Evolutionary conservation across 2,888 invertebrate genomes (phyloP), one percentile per base, ranked within the genome.

Genomic region (Drosophila mimetica): DNA sequence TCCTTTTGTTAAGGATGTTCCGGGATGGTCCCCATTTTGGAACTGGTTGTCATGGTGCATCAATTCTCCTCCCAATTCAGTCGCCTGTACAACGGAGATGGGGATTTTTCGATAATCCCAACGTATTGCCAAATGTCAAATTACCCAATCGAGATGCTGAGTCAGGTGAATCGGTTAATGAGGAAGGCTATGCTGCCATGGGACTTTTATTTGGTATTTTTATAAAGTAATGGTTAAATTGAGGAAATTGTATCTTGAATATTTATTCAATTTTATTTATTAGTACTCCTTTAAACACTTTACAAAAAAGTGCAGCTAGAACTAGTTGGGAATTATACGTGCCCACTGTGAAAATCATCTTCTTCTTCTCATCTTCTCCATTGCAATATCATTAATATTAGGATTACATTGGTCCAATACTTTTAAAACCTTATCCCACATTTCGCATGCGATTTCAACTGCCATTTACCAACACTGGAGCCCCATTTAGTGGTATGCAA

Each of bases 31-130:
- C 14, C 25, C 28, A 46, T 28, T 46, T 44, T 28, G 14, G 46
- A 2, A 28, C 1, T 16, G 28, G 46, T 46, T 28, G 28, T 16
- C 46, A 46, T 46, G 46, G 4, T 44, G 46, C 46, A 16, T 46
- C 14, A n/a, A n/a, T 0, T 14, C 18, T n/a, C 25, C 20, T 20
- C 13, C 13, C 11, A 20, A 41, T 11, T 46, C 44, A 13, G 28
- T 16, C 8, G 25, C 13, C 39, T 39, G 1, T 11, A 13, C 39
- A 11, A 6, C 5, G 6, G 1, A 11, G 13, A 3, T 16, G 2
- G 22, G 13, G 7, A 22, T 22, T 16, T 42, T 13, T 34, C 39
- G 16, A 39, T 16, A 39, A 39, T 13, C 18, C 18, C 13, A 39
- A 11, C 39, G 13, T 18, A 5, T 39, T 18, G 39, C 13, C 18